phyloP scores from a whole-genome alignment of 2,797 vertebrate species.

The Sebastiscus albofasciatus region DNA sequence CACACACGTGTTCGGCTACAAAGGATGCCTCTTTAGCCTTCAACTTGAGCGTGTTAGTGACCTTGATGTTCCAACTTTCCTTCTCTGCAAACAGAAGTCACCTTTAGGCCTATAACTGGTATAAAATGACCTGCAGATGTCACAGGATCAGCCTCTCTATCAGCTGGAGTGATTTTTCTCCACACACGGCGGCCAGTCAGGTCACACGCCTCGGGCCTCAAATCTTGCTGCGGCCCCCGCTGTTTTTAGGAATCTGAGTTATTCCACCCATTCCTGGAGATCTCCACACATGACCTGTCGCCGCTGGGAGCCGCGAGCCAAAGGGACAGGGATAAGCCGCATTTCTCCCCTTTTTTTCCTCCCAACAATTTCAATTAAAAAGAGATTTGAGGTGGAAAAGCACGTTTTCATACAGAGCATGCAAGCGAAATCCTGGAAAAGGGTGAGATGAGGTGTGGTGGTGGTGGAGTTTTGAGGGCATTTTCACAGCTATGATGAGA shows the following conservation, averaged over 20 bases:
- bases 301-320: slow-evolving; percentile 68
- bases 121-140: background rate
- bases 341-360: slow-evolving; percentile 60
- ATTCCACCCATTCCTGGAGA: slow-evolving; percentile 78
- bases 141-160: background rate
- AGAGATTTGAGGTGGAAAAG: slow-evolving; percentile 86
- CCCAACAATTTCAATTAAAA: slow-evolving; percentile 85
- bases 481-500: background rate
- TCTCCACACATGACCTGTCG: slow-evolving; percentile 78
- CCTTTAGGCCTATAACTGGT: background rate
- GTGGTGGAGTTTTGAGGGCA: slow-evolving; percentile 2
- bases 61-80: background rate
- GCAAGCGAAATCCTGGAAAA: slow-evolving; percentile 35
- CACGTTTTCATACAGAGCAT: slow-evolving; percentile 69
- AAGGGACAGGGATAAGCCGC: slow-evolving; percentile 81
- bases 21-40: slow-evolving; percentile 8
- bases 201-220: slow-evolving; percentile 26
- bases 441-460: slow-evolving; percentile 25
- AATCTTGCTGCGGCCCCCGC: slow-evolving; percentile 54
- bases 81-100: background rate
- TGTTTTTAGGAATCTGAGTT: slow-evolving; percentile 83
- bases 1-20: slow-evolving; percentile 8
- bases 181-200: slow-evolving; percentile 4
- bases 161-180: slow-evolving; percentile 31
- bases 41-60: slow-evolving; percentile 31